Evolutionary conservation across 2,113 vertebrate species (phyloP).

Genomic region (Channa maculata): DNA sequence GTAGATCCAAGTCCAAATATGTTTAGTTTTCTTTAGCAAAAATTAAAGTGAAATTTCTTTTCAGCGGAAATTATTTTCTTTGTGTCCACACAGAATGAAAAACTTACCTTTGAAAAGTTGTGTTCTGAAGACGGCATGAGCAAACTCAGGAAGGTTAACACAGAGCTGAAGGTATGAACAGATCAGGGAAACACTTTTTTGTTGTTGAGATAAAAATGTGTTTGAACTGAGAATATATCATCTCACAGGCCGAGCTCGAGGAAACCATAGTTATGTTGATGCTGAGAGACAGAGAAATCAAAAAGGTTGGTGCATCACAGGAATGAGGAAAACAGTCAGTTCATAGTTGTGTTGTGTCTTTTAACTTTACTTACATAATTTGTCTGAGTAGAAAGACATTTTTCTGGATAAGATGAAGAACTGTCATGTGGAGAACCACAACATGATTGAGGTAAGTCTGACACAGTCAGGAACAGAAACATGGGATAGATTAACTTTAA

Average conservation of each 20-base stretch:
- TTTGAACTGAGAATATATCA: not conserved
- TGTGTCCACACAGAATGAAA: slow-evolving; percentile 77
- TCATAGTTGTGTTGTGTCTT: not conserved
- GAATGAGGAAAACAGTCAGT: not conserved
- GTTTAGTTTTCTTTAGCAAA: not conserved
- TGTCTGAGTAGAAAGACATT: slow-evolving; percentile 71
- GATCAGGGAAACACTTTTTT: not conserved
- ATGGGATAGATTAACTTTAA: not conserved
- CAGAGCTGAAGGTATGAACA: slow-evolving; percentile 74
- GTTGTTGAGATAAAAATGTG: not conserved
- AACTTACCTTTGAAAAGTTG: slow-evolving; percentile 73
- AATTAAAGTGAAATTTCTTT: not conserved
- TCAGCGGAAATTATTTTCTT: not conserved
- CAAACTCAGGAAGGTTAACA: slow-evolving; percentile 75
- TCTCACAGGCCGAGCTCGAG: slow-evolving; percentile 78
- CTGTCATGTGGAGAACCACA: slow-evolving; percentile 77
- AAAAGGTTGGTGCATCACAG: slow-evolving; percentile 67
- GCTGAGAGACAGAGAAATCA: slow-evolving; percentile 77
- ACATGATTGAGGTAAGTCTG: slow-evolving; percentile 77
- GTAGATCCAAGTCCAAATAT: not conserved
- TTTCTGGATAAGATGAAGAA: slow-evolving; percentile 81
- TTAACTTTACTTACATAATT: slow-evolving; percentile 7
- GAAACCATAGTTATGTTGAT: slow-evolving; percentile 70
- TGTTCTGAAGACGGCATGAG: slow-evolving; percentile 73
- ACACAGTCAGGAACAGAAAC: not conserved